Evolutionary conservation across 2,797 vertebrate genomes (phyloP).

Genomic region (Phalloptychus januarius): DNA sequence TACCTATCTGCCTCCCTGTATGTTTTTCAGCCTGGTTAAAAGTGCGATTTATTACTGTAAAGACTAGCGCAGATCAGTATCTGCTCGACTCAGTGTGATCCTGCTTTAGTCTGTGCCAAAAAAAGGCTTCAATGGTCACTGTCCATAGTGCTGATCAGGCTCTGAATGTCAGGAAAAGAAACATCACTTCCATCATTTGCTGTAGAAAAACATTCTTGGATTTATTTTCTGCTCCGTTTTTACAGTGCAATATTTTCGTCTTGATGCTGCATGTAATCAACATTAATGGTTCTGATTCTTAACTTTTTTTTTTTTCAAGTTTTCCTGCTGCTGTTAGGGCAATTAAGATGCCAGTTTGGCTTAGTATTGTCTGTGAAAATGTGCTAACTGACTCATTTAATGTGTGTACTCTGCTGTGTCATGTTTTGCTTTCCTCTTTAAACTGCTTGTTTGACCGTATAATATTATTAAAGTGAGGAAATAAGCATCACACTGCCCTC

Average conservation of each 20-base stretch:
- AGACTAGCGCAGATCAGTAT: constrained; percentile 2
- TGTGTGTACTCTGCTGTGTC: constrained; percentile 25
- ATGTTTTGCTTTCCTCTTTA: constrained; percentile 19
- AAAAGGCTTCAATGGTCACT: constrained; percentile 10
- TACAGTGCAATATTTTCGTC: neutral
- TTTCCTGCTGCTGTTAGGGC: neutral
- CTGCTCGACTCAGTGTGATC: constrained; percentile 2
- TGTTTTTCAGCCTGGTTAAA: constrained; percentile 1
- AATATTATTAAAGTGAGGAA: constrained; percentile 30
- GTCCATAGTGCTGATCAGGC: constrained; percentile 15
- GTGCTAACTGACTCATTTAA: constrained; percentile 31
- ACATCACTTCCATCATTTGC: constrained; percentile 7
- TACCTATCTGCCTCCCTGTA: neutral
- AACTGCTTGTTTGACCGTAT: constrained; percentile 24
- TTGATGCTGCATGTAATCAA: neutral
- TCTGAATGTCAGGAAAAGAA: constrained; percentile 4
- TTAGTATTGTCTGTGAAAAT: constrained; percentile 9
- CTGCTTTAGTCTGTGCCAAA: constrained; percentile 15
- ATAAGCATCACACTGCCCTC: constrained; percentile 17
- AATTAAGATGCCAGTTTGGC: constrained; percentile 26
- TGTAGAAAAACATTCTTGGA: neutral
- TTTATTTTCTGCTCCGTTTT: neutral
- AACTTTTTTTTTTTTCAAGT: neutral
- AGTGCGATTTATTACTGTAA: constrained; percentile 3
- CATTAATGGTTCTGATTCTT: constrained; percentile 3